Conservation (phyloP, 2,113 vertebrate genomes). For the Ameiurus melas region DNA sequence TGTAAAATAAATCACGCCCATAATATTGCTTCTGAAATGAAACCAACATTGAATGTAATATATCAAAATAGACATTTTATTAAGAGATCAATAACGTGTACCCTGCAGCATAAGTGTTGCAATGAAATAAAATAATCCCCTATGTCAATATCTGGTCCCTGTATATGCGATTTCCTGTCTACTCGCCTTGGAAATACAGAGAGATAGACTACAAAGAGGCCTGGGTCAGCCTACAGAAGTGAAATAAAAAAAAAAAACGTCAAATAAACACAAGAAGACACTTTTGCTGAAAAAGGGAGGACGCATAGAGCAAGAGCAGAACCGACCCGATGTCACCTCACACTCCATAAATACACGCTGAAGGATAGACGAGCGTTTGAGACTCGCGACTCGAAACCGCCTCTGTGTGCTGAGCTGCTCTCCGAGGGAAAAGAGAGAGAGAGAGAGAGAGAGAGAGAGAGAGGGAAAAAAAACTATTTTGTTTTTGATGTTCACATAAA, state of each 20-base stretch:
- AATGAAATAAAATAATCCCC: not conserved
- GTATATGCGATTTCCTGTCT: not conserved
- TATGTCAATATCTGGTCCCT: not conserved
- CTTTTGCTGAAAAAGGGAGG: not conserved
- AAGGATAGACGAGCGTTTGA: not conserved
- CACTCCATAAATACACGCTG: not conserved
- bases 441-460: too few relatives aligned
- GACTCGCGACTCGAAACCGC: not conserved
- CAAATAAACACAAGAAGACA: conserved; percentile 3
- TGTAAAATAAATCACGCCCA: not conserved
- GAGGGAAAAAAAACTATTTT: not conserved
- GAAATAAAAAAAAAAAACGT: not conserved
- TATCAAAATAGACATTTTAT: conserved; percentile 19
- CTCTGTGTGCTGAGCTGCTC: conserved; percentile 1
- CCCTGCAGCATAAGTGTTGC: not conserved
- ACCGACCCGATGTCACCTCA: conserved; percentile 13
- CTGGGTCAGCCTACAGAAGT: not conserved
- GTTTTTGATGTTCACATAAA: conserved; percentile 21
- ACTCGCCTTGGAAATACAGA: not conserved
- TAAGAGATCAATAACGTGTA: conserved; percentile 23
- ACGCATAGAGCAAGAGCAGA: not conserved
- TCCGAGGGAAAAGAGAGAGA: not conserved
- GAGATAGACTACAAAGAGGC: not conserved
- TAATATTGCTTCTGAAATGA: not conserved
- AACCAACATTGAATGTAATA: not conserved